Evolutionary conservation across 1,140 invertebrate genomes (phyloP).

Genomic region (Lethrus apterus): DNA sequence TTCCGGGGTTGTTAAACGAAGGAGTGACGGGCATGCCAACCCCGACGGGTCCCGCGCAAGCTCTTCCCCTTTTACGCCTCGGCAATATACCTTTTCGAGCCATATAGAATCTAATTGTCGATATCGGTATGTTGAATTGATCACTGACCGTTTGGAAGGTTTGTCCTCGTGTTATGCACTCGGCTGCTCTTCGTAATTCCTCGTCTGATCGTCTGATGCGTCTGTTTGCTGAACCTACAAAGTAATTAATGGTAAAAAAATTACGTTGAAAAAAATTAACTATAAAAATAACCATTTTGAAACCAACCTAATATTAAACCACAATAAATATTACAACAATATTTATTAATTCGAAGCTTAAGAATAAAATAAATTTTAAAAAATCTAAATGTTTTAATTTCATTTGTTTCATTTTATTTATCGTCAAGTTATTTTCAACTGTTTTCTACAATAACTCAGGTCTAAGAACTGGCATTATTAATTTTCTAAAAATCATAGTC

Average conservation of each 20-base stretch:
- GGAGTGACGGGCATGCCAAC: constrained; percentile 30
- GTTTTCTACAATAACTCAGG: too few relatives aligned
- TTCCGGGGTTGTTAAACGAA: constrained; percentile 39
- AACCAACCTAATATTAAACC: too few relatives aligned
- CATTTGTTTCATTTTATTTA: too few relatives aligned
- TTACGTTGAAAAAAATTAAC: neutral
- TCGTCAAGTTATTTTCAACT: too few relatives aligned
- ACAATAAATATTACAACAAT: too few relatives aligned
- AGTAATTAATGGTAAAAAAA: too few relatives aligned
- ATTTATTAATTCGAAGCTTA: too few relatives aligned
- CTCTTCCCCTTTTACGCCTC: constrained; percentile 60
- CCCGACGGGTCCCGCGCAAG: constrained; percentile 37
- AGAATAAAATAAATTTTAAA: too few relatives aligned
- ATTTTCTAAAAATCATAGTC: too few relatives aligned
- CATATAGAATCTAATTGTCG: constrained; percentile 79
- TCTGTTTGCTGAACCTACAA: constrained; percentile 34
- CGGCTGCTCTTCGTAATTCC: constrained; percentile 65
- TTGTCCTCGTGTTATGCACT: constrained; percentile 69
- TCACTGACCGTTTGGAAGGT: constrained; percentile 77
- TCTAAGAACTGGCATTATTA: too few relatives aligned
- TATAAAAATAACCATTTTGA: neutral
- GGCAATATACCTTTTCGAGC: constrained; percentile 72
- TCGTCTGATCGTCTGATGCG: constrained; percentile 63
- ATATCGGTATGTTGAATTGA: constrained; percentile 76
- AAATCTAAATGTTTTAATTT: too few relatives aligned